A percentile compares a stretch with the other conserved stretches of the same genome.
These are phyloP conservation scores for Nothoprocta pentlandii DNA, from an alignment of 2,113 vertebrate genomes.

Conservation along the genomic window DNA sequence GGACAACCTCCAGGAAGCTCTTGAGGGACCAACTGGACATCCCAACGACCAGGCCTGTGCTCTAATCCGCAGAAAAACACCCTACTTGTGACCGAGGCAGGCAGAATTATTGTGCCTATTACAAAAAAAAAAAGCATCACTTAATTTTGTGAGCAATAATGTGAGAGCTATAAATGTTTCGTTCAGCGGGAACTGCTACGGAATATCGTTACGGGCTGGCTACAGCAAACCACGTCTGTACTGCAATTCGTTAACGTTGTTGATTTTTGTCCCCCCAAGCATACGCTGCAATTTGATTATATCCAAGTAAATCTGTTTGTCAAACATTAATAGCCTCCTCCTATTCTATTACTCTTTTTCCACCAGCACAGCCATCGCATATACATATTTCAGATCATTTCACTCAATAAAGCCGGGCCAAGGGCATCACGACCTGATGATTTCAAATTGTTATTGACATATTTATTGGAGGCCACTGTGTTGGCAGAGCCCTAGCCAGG, in stretches of 20 bases:
- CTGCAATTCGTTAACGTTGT: neutral
- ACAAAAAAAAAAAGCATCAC: neutral
- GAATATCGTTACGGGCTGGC: neutral
- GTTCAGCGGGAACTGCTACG: neutral
- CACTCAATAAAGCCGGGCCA: neutral
- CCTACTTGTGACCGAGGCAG: rapidly evolving
- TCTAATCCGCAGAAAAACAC: rapidly evolving
- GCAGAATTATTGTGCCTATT: neutral
- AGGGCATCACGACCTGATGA: constrained; percentile 26
- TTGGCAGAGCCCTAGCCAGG: neutral
- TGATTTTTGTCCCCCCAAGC: neutral
- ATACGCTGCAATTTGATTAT: neutral
- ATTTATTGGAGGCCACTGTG: neutral
- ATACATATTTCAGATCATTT: neutral
- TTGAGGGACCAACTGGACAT: neutral
- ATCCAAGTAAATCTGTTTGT: constrained; percentile 15
- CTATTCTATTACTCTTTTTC: neutral
- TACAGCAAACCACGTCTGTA: rapidly evolving
- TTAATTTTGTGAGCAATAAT: neutral
- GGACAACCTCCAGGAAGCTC: neutral
- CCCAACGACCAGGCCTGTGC: neutral
- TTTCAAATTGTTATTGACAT: neutral
- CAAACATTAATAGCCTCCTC: neutral
- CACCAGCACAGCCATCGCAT: neutral
- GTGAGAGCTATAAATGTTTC: neutral